These are phyloP conservation scores for Entomobrya proxima DNA, from an alignment of 2,888 invertebrate genomes.

Conservation along the genomic window DNA sequence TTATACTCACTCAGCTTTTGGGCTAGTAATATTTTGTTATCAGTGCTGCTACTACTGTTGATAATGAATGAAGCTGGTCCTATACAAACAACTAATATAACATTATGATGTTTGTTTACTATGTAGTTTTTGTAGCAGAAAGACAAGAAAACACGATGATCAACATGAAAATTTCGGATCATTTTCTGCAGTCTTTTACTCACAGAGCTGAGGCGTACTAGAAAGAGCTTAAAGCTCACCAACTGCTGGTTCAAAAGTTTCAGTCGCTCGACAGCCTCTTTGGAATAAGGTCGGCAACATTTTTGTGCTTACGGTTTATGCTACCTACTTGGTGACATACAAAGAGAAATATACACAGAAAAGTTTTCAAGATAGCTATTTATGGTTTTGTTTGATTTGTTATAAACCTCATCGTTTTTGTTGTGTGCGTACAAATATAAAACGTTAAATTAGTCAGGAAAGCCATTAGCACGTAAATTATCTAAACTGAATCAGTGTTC, in stretches of 20 bases:
- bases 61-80: not conserved
- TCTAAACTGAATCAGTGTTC: conserved; percentile 11
- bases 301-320: conserved; percentile 35
- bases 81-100: conserved; percentile 17
- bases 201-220: not conserved
- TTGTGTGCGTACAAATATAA: not conserved
- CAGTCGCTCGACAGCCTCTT: conserved; percentile 43
- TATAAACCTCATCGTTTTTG: conserved; percentile 18
- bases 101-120: not conserved
- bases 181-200: not conserved
- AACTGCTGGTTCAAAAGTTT: not conserved
- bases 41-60: not conserved
- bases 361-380: not conserved
- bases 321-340: conserved; percentile 24
- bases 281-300: conserved; percentile 28
- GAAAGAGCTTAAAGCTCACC: conserved; percentile 37
- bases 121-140: not conserved
- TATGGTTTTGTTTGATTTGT: conserved; percentile 24
- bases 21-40: conserved; percentile 22
- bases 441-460: too few species aligned
- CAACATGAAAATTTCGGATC: not conserved
- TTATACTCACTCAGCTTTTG: not conserved
- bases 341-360: not conserved
- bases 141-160: not conserved
- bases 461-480: too few species aligned